Conservation (phyloP, 1,140 invertebrate genomes). For the Caenorhabditis inopinata region DNA sequence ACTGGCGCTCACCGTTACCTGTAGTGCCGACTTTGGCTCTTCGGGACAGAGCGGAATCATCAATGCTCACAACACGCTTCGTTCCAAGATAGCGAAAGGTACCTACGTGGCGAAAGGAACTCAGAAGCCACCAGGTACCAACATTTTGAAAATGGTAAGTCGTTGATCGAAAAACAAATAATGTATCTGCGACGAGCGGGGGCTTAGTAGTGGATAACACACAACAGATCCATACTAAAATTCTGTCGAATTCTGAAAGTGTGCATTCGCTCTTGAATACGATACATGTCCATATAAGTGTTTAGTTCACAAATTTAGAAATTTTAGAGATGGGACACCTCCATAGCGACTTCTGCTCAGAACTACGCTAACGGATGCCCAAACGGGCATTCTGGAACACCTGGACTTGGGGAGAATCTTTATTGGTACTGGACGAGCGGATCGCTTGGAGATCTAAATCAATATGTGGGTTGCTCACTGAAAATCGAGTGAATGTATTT, state of each 20-base stretch:
- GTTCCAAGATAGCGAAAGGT: constrained; percentile 31
- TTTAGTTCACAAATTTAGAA: background rate
- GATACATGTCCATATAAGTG: no score
- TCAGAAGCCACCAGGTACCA: background rate
- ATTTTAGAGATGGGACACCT: constrained; percentile 18
- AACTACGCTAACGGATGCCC: constrained; percentile 17
- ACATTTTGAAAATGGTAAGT: constrained; percentile 23
- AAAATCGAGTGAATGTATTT: no score
- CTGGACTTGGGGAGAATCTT: constrained; percentile 34
- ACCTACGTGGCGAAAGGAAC: constrained; percentile 3
- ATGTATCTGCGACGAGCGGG: no score
- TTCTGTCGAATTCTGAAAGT: no score
- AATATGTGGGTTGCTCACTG: background rate
- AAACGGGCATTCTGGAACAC: background rate
- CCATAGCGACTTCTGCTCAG: constrained; percentile 6
- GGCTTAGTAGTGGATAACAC: no score
- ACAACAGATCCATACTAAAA: no score
- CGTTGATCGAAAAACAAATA: no score
- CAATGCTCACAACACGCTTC: constrained; percentile 24
- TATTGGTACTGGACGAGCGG: constrained; percentile 14
- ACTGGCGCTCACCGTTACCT: background rate
- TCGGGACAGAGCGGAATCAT: constrained; percentile 14
- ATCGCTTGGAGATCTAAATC: background rate
- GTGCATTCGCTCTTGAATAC: no score
- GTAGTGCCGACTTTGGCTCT: background rate